phyloP scores from a whole-genome alignment of 2,113 vertebrate genomes.

The Lophius piscatorius region DNA sequence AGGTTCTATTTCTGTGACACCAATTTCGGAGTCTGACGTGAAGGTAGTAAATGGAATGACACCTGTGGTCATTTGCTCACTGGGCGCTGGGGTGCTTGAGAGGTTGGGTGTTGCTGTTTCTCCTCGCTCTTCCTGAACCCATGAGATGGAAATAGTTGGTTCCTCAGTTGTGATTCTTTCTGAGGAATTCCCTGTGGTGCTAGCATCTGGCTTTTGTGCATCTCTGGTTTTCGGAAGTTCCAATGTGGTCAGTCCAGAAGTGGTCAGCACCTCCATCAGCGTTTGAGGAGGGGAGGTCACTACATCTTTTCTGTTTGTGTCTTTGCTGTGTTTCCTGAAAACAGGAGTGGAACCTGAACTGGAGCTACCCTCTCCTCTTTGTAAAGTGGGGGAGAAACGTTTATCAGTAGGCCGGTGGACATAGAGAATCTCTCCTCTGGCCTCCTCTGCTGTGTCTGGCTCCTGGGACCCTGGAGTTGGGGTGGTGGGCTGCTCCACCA shows the following conservation, averaged over 20 bases:
- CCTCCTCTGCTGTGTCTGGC: slow-evolving; percentile 58
- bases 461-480: slow-evolving; percentile 21
- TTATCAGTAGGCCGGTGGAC: slow-evolving; percentile 49
- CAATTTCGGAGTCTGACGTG: slow-evolving; percentile 6
- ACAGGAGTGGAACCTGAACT: slow-evolving; percentile 41
- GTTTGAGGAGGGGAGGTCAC: slow-evolving; percentile 25
- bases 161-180: slow-evolving; percentile 36
- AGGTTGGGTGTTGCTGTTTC: neutral
- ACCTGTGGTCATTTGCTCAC: slow-evolving; percentile 12
- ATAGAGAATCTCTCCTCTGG: slow-evolving; percentile 72
- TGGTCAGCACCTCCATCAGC: slow-evolving; percentile 45
- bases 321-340: slow-evolving; percentile 43
- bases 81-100: slow-evolving; percentile 24
- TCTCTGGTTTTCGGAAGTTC: slow-evolving; percentile 33
- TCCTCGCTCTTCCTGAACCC: slow-evolving; percentile 58
- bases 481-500: slow-evolving; percentile 65
- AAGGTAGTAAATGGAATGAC: slow-evolving; percentile 40
- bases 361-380: slow-evolving; percentile 19
- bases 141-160: slow-evolving; percentile 58
- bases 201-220: slow-evolving; percentile 22
- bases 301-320: slow-evolving; percentile 15
- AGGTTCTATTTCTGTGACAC: slow-evolving; percentile 62
- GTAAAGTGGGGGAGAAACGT: slow-evolving; percentile 19
- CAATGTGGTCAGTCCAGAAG: slow-evolving; percentile 46
- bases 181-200: slow-evolving; percentile 28